phyloP scores from a whole-genome alignment of 2,888 invertebrate species.

The Rotaria sp. region DNA sequence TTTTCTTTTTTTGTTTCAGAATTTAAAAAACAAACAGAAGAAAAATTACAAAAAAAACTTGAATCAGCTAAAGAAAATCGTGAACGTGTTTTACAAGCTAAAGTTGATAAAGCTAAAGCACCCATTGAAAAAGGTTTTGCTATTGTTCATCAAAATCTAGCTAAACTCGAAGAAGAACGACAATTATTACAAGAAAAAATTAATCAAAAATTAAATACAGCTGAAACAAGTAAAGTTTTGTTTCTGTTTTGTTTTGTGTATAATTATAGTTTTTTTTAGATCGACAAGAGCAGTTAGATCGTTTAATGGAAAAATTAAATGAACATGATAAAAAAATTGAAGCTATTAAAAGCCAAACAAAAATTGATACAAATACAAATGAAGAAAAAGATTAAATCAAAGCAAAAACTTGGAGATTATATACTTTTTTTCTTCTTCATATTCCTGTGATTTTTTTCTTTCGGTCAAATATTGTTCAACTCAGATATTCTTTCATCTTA shows the following conservation, averaged over 20 bases:
- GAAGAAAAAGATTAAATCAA: neutral
- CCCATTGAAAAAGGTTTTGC: neutral
- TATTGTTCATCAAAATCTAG: neutral
- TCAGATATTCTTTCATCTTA: neutral
- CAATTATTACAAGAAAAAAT: constrained; percentile 29
- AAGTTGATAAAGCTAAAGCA: constrained; percentile 8
- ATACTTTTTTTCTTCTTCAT: neutral
- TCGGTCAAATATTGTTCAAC: neutral
- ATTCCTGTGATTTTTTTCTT: neutral
- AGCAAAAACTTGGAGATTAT: neutral
- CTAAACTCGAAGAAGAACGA: constrained; percentile 29
- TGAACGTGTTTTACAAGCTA: constrained; percentile 1
- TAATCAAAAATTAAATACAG: constrained; percentile 23
- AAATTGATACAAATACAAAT: neutral
- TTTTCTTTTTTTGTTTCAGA: neutral
- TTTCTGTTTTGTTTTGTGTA: neutral
- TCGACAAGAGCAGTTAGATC: constrained; percentile 23
- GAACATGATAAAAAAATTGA: constrained; percentile 30
- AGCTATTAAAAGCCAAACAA: neutral
- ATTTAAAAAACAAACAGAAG: constrained; percentile 9
- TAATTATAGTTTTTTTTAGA: neutral
- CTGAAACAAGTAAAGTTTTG: neutral
- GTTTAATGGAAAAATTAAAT: constrained; percentile 9
- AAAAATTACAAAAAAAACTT: constrained; percentile 20
- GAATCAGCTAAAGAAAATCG: constrained; percentile 28